These are phyloP conservation scores for Staurois parvus DNA, from an alignment of 2,797 vertebrate species.

Conservation along the genomic window DNA sequence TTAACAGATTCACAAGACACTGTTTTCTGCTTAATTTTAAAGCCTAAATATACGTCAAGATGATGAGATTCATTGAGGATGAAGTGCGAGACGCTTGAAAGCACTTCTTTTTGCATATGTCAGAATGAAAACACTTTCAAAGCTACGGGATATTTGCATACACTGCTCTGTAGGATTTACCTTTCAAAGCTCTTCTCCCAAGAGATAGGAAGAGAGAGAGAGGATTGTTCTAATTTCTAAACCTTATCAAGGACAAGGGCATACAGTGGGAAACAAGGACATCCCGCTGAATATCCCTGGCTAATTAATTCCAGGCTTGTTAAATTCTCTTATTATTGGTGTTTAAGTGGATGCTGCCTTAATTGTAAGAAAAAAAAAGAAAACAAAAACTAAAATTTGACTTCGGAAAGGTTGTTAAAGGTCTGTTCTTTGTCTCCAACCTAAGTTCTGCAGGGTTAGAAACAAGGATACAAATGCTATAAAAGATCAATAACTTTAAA, in stretches of 20 bases:
- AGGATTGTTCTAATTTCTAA: constrained; percentile 61
- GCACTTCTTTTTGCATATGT: constrained; percentile 46
- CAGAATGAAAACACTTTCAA: constrained; percentile 56
- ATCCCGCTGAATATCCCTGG: constrained; percentile 56
- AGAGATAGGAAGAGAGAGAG: constrained; percentile 47
- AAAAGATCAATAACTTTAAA: not conserved
- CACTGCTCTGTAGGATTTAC: constrained; percentile 60
- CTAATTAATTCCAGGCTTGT: constrained; percentile 59
- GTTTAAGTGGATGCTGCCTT: constrained; percentile 52
- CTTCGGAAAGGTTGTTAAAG: constrained; percentile 46
- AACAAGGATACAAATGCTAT: not conserved
- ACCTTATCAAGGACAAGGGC: constrained; percentile 62
- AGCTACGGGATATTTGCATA: constrained; percentile 58
- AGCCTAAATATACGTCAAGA: constrained; percentile 48
- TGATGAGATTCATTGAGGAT: constrained; percentile 57
- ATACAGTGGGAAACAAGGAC: constrained; percentile 60
- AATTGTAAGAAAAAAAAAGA: constrained; percentile 53
- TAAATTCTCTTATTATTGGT: constrained; percentile 47
- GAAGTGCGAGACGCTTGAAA: constrained; percentile 50
- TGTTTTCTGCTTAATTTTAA: constrained; percentile 41
- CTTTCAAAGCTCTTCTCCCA: constrained; percentile 59
- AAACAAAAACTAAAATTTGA: constrained; percentile 35
- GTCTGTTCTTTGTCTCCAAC: constrained; percentile 9
- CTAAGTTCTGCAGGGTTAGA: not conserved
- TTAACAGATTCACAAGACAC: constrained; percentile 32